These are phyloP conservation scores for Botia almorhae DNA, from an alignment of 2,797 vertebrate species.

Conservation along the genomic window DNA sequence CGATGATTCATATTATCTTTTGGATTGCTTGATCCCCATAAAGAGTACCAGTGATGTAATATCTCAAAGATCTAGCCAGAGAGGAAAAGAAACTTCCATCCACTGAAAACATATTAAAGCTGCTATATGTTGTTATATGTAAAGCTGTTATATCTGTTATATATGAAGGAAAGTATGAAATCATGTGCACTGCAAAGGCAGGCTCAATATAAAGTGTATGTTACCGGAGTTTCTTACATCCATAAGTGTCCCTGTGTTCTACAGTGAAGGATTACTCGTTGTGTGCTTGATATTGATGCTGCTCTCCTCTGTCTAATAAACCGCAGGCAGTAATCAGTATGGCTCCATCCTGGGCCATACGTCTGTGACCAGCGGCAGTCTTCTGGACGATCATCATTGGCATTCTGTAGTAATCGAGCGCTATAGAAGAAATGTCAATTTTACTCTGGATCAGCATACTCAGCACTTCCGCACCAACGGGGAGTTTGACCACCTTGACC, in stretches of 20 bases:
- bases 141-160: not conserved
- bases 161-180: conserved; percentile 3
- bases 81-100: not conserved
- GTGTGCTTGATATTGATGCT: conserved; percentile 14
- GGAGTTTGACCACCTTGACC: conserved; percentile 95
- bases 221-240: not conserved
- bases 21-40: not conserved
- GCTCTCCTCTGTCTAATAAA: conserved; percentile 27
- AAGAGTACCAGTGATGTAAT: not conserved
- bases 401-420: conserved; percentile 93
- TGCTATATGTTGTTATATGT: no score
- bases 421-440: conserved; percentile 93
- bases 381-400: conserved; percentile 97
- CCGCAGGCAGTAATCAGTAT: conserved; percentile 93
- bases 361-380: conserved; percentile 90
- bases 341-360: conserved; percentile 96
- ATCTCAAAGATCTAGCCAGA: not conserved
- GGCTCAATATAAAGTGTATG: not conserved
- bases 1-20: not conserved
- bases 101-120: not conserved
- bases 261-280: conserved; percentile 5
- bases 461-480: conserved; percentile 97
- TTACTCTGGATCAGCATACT: conserved; percentile 90
- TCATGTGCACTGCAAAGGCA: not conserved
- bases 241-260: conserved; percentile 23